Percentiles rank a stretch among this genome's conserved stretches.
These are phyloP conservation scores for Stegana nigrithorax DNA, from an alignment of 2,888 invertebrate species.

Conservation along the genomic window DNA sequence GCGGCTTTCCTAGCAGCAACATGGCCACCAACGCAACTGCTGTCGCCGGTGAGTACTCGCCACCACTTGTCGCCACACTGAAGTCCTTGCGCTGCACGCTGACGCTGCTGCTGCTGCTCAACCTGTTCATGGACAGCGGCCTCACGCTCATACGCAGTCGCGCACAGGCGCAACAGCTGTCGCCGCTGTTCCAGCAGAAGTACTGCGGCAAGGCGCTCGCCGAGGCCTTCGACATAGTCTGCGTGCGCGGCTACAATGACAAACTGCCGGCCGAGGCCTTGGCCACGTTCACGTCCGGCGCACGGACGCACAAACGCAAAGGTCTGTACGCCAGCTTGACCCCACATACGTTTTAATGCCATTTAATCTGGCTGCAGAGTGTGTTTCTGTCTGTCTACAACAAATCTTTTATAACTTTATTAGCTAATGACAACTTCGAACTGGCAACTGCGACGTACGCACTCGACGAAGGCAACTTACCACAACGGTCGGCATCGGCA, in stretches of 20 bases:
- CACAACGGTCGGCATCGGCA: no score
- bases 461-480: no score
- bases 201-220: conserved; percentile 47
- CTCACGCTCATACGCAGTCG: not conserved
- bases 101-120: conserved; percentile 1
- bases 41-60: no score
- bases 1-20: no score
- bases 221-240: conserved; percentile 45
- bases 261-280: conserved; percentile 19
- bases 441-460: no score
- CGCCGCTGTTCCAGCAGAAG: conserved; percentile 40
- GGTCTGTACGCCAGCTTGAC: not conserved
- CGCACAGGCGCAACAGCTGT: conserved; percentile 30
- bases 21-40: no score
- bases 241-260: conserved; percentile 46
- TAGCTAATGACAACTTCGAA: no score
- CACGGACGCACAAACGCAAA: conserved; percentile 8
- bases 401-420: no score
- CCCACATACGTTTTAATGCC: not conserved
- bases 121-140: not conserved
- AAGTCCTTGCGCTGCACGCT: conserved; percentile 16
- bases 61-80: no score
- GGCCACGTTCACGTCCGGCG: not conserved
- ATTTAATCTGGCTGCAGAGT: no score
- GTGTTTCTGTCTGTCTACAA: no score